Conservation (phyloP, 2,113 vertebrate genomes). For the Hymenochirus boettgeri region DNA sequence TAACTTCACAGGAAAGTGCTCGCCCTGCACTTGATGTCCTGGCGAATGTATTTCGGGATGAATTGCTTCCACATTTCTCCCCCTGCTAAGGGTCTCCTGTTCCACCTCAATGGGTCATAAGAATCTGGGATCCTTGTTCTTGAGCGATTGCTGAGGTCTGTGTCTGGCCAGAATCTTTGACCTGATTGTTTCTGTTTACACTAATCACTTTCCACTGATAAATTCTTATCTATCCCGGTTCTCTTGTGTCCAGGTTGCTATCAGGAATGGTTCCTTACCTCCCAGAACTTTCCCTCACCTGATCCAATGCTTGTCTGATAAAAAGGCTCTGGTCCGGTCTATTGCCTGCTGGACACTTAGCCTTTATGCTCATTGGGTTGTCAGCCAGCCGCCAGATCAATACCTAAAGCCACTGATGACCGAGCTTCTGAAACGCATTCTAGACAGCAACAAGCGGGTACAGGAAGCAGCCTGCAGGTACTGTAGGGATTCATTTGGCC, state of each 20-base stretch:
- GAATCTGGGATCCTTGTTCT: conserved; percentile 90
- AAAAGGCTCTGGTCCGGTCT: conserved; percentile 88
- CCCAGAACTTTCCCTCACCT: conserved; percentile 89
- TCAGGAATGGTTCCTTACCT: conserved; percentile 95
- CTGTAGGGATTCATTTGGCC: too few relatives aligned
- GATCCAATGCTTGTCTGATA: conserved; percentile 85
- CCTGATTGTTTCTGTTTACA: background rate
- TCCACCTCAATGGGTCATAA: conserved; percentile 94
- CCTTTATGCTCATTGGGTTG: conserved; percentile 94
- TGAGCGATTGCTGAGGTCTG: conserved; percentile 85
- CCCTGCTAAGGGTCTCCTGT: conserved; percentile 87
- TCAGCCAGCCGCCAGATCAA: conserved; percentile 85
- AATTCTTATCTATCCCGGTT: background rate
- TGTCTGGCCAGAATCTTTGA: background rate
- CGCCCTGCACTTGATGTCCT: conserved; percentile 81
- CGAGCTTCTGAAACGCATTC: conserved; percentile 86
- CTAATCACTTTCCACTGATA: background rate
- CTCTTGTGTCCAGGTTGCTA: conserved; percentile 71
- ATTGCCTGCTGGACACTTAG: conserved; percentile 94
- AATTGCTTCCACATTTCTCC: conserved; percentile 85
- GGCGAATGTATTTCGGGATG: conserved; percentile 90
- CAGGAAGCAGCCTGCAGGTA: conserved; percentile 95
- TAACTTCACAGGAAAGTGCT: conserved; percentile 75
- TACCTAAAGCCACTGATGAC: conserved; percentile 95
- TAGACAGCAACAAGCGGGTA: conserved; percentile 91